phyloP scores from a whole-genome alignment of 2,888 invertebrate genomes.

The Tachina lurida region DNA sequence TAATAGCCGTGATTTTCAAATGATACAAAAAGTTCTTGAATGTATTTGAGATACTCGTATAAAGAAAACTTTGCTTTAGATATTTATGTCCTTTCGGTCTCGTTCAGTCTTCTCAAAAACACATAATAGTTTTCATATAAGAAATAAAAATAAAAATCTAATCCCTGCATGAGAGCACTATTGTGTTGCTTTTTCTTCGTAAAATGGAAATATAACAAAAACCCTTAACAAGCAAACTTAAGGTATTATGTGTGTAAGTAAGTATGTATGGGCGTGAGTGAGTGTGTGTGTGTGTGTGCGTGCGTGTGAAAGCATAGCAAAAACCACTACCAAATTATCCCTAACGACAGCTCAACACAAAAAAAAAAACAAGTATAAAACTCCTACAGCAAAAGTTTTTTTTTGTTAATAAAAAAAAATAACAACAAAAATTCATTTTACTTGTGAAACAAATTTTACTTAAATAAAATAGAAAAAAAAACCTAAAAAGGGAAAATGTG shows the following conservation, averaged over 20 bases:
- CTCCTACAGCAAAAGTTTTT: conserved; percentile 41
- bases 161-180: conserved; percentile 3
- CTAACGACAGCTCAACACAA: conserved; percentile 55
- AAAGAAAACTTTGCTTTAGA: not conserved
- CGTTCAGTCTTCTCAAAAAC: not conserved
- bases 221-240: conserved; percentile 60
- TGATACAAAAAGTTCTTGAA: not conserved
- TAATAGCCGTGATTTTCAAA: not conserved
- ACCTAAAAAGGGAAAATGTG: conserved; percentile 45
- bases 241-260: conserved; percentile 48
- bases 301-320: conserved; percentile 20
- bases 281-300: no score
- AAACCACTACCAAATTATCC: conserved; percentile 57
- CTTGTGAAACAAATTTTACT: not conserved
- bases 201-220: conserved; percentile 28
- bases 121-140: not conserved
- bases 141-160: conserved; percentile 6
- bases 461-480: conserved; percentile 37
- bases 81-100: not conserved
- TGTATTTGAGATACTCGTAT: not conserved
- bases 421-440: conserved; percentile 32
- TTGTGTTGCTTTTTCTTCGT: not conserved
- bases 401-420: conserved; percentile 17
- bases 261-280: not conserved
- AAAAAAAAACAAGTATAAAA: conserved; percentile 34